These are phyloP conservation scores for Gobiocypris rarus DNA, from an alignment of 2,113 vertebrate species.

Conservation along the genomic window DNA sequence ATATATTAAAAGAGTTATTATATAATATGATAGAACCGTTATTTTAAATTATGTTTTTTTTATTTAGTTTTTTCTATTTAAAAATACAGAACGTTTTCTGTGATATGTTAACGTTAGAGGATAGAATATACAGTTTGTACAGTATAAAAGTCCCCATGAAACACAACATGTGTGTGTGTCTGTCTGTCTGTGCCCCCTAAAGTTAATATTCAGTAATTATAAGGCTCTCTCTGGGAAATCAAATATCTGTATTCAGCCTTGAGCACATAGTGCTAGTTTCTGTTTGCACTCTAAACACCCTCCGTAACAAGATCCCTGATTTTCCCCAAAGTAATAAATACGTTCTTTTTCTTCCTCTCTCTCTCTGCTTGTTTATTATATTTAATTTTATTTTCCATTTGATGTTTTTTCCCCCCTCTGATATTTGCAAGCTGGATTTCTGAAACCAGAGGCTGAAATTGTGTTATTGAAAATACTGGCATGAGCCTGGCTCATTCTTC, in stretches of 20 bases:
- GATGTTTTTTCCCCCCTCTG: neutral
- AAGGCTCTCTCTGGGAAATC: constrained; percentile 9
- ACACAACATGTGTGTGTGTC: neutral
- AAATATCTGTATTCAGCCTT: constrained; percentile 52
- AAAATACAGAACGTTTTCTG: too few species aligned
- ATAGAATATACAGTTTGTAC: too few species aligned
- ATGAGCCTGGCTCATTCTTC: constrained; percentile 17
- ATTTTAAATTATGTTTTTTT: too few species aligned
- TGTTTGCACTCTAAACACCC: constrained; percentile 65
- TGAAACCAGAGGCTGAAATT: constrained; percentile 65
- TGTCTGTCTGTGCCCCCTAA: neutral
- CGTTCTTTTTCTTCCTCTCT: constrained; percentile 65
- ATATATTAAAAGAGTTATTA: neutral
- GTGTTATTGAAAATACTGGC: constrained; percentile 46
- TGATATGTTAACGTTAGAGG: too few species aligned
- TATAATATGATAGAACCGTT: too few species aligned
- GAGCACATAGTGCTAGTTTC: constrained; percentile 53
- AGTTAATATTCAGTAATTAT: constrained; percentile 25
- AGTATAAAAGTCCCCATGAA: too few species aligned
- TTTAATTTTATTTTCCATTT: constrained; percentile 54
- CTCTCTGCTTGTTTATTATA: constrained; percentile 67
- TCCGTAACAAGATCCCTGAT: constrained; percentile 40
- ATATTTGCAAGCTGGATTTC: constrained; percentile 58
- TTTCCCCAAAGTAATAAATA: constrained; percentile 68
- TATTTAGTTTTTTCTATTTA: too few species aligned